Percentiles rank a stretch among this genome's conserved stretches.
phyloP scores from a whole-genome alignment of 2,797 vertebrate species.

The Selene dorsalis region DNA sequence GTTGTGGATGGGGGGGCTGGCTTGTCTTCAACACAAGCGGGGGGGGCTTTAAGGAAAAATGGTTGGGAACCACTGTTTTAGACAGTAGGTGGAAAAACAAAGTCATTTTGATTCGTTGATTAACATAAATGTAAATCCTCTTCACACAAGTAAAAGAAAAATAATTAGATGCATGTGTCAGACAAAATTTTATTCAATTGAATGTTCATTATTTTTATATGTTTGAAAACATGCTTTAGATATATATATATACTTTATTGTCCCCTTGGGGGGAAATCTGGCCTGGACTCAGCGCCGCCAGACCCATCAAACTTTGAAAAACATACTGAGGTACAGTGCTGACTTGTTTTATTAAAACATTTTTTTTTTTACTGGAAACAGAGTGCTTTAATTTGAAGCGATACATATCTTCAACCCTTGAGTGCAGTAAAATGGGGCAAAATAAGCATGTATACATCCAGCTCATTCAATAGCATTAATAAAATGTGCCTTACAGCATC shows the following conservation, averaged over 20 bases:
- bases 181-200: neutral
- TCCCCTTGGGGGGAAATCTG: no score
- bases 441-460: neutral
- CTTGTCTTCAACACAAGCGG: no score
- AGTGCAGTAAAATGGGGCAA: slow-evolving; percentile 8
- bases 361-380: neutral
- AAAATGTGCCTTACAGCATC: slow-evolving; percentile 14
- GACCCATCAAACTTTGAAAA: no score
- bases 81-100: neutral
- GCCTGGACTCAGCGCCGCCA: no score
- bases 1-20: no score
- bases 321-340: neutral
- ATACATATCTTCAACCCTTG: neutral
- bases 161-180: neutral
- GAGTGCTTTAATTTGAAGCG: neutral
- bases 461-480: slow-evolving; percentile 8
- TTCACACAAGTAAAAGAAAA: neutral
- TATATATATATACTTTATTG: no score
- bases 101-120: neutral
- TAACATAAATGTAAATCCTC: neutral
- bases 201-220: neutral
- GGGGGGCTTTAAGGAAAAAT: no score
- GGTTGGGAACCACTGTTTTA: no score
- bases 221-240: neutral
- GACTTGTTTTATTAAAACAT: neutral